phyloP scores from a whole-genome alignment of 2,888 invertebrate species.

The Tetramorium bicarinatum region DNA sequence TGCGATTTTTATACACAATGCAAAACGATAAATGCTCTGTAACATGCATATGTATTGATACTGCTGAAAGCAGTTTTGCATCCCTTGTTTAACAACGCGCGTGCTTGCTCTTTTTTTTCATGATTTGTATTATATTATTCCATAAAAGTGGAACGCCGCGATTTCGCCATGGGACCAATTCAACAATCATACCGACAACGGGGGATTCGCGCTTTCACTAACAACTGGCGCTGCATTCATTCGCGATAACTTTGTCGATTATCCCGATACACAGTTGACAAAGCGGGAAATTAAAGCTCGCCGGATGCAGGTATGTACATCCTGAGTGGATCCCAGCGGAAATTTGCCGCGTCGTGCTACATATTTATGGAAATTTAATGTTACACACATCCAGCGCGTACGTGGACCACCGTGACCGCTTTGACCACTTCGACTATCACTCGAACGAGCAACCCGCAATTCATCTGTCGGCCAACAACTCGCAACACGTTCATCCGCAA shows the following conservation, averaged over 20 bases:
- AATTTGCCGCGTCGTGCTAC: constrained; percentile 37
- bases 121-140: constrained; percentile 19
- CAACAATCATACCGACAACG: constrained; percentile 3
- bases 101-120: neutral
- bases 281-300: constrained; percentile 53
- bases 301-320: constrained; percentile 20
- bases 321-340: constrained; percentile 46
- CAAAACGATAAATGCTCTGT: neutral
- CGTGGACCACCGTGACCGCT: constrained; percentile 14
- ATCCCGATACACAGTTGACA: constrained; percentile 49
- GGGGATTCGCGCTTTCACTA: constrained; percentile 36
- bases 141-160: constrained; percentile 35
- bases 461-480: constrained; percentile 40
- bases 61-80: neutral
- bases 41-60: neutral
- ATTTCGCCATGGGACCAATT: constrained; percentile 25
- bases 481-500: constrained; percentile 64
- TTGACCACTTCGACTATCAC: constrained; percentile 27
- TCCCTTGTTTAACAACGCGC: neutral
- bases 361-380: constrained; percentile 47
- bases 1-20: neutral
- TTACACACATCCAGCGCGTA: constrained; percentile 13
- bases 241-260: constrained; percentile 56
- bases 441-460: constrained; percentile 23
- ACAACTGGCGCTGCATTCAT: constrained; percentile 60